A percentile compares a stretch with the other conserved stretches of the same genome.
Evolutionary conservation across 2,797 vertebrate species (phyloP).

Genomic region (Thaleichthys pacificus): DNA sequence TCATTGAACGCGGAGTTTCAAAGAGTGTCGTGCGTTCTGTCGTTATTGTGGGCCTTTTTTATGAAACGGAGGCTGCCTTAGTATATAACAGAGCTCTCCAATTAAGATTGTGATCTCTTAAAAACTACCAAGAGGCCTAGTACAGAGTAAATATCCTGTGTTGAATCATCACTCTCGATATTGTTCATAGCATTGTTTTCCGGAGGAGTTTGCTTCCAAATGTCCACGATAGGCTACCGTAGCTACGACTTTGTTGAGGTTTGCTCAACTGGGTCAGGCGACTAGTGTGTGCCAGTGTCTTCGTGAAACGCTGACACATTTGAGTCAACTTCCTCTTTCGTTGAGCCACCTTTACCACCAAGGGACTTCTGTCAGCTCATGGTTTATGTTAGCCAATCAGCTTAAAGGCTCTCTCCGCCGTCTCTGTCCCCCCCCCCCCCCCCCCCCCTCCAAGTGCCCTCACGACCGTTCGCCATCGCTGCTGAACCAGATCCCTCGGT

Average conservation of each 20-base stretch:
- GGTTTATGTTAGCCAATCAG: slow-evolving; percentile 32
- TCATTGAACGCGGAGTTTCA: background rate
- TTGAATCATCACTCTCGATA: slow-evolving; percentile 7
- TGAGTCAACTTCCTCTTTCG: slow-evolving; percentile 19
- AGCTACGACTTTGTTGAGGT: background rate
- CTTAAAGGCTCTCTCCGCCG: slow-evolving; percentile 33
- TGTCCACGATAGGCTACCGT: background rate
- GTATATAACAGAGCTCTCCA: slow-evolving; percentile 17
- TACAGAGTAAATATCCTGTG: slow-evolving; percentile 16
- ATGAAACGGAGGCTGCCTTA: background rate
- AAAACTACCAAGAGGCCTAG: background rate
- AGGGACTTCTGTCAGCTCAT: slow-evolving; percentile 21
- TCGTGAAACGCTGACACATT: slow-evolving; percentile 19
- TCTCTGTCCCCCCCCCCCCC: background rate
- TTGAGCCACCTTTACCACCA: slow-evolving; percentile 31
- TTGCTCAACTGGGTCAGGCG: background rate
- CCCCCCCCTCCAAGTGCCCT: too few relatives aligned
- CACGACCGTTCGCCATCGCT: too few relatives aligned
- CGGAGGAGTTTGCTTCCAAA: background rate
- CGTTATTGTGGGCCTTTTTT: too few relatives aligned
- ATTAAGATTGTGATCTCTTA: slow-evolving; percentile 37
- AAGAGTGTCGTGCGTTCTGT: too few relatives aligned
- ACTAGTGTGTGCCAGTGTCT: slow-evolving; percentile 16
- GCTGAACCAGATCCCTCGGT: too few relatives aligned
- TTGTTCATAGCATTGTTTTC: background rate